A percentile compares a stretch with the other conserved stretches of the same genome.
These are phyloP conservation scores for Notothenia coriiceps DNA, from an alignment of 2,113 vertebrate genomes.

Conservation along the genomic window DNA sequence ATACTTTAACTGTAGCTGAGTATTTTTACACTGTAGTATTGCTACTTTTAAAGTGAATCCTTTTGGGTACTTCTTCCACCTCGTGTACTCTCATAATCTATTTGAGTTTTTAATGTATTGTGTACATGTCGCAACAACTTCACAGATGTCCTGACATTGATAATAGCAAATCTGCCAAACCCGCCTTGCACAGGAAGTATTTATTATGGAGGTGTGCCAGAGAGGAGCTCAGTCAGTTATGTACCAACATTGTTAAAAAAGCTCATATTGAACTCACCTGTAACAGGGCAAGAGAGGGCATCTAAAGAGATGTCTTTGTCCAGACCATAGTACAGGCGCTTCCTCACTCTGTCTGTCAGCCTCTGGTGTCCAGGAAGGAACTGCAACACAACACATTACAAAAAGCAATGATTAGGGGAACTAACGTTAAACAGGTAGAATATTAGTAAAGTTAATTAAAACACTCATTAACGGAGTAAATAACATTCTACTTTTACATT, in stretches of 20 bases:
- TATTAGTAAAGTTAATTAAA: neutral
- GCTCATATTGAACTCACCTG: constrained; percentile 82
- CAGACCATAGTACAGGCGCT: constrained; percentile 94
- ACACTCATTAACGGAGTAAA: too few relatives aligned
- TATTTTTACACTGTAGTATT: too few relatives aligned
- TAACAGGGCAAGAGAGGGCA: constrained; percentile 93
- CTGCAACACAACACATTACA: constrained; percentile 69
- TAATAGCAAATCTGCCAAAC: neutral
- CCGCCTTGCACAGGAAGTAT: neutral
- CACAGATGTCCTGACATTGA: neutral
- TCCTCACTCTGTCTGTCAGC: constrained; percentile 90
- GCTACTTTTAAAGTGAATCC: too few relatives aligned
- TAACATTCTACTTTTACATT: too few relatives aligned
- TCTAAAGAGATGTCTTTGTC: constrained; percentile 91
- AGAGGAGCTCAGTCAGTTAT: neutral
- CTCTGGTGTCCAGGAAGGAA: constrained; percentile 94
- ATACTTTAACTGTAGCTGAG: too few relatives aligned
- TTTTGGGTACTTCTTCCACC: too few relatives aligned
- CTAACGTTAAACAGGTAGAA: neutral
- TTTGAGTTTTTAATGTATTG: accelerated
- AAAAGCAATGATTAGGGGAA: neutral
- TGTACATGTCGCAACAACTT: neutral
- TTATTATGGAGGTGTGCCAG: neutral
- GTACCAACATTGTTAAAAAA: neutral
- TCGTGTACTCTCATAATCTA: neutral